phyloP scores from a whole-genome alignment of 1,140 invertebrate genomes.

The Drosophila takahashii region DNA sequence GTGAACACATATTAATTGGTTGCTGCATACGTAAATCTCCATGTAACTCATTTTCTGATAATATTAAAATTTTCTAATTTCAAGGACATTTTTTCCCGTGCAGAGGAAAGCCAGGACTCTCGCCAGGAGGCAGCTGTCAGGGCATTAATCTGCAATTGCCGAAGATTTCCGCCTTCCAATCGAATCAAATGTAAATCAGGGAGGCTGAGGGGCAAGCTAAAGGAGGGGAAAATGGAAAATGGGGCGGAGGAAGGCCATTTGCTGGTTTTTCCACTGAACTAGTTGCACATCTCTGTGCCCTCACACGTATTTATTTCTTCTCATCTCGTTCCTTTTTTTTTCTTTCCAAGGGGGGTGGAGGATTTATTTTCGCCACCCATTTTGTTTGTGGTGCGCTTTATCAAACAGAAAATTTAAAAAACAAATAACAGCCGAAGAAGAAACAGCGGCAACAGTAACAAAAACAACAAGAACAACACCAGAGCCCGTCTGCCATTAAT shows the following conservation, averaged over 20 bases:
- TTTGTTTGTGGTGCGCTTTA: slow-evolving; percentile 79
- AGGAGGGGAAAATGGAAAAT: neutral
- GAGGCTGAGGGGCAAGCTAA: slow-evolving; percentile 12
- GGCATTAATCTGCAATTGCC: slow-evolving; percentile 83
- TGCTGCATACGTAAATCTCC: too few species aligned
- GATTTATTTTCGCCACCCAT: slow-evolving; percentile 75
- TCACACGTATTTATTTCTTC: slow-evolving; percentile 48
- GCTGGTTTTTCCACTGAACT: slow-evolving; percentile 63
- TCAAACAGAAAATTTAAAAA: slow-evolving; percentile 83
- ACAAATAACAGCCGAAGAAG: slow-evolving; percentile 67
- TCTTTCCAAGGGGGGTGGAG: slow-evolving; percentile 4
- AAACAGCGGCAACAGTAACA: slow-evolving; percentile 30
- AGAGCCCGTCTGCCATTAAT: slow-evolving; percentile 68
- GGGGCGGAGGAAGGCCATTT: neutral
- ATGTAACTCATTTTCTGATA: too few species aligned
- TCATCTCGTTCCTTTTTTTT: slow-evolving; percentile 35
- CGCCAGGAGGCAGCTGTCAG: slow-evolving; percentile 71
- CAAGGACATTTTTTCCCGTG: neutral
- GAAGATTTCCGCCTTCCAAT: slow-evolving; percentile 74
- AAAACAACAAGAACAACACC: slow-evolving; percentile 34
- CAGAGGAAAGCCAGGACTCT: slow-evolving; percentile 10
- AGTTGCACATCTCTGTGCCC: slow-evolving; percentile 68
- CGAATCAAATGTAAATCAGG: slow-evolving; percentile 82
- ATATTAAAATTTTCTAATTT: too few species aligned
- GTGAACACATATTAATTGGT: too few species aligned